These are phyloP conservation scores for Orthonevra nobilis DNA, from an alignment of 2,888 invertebrate genomes.

Conservation along the genomic window DNA sequence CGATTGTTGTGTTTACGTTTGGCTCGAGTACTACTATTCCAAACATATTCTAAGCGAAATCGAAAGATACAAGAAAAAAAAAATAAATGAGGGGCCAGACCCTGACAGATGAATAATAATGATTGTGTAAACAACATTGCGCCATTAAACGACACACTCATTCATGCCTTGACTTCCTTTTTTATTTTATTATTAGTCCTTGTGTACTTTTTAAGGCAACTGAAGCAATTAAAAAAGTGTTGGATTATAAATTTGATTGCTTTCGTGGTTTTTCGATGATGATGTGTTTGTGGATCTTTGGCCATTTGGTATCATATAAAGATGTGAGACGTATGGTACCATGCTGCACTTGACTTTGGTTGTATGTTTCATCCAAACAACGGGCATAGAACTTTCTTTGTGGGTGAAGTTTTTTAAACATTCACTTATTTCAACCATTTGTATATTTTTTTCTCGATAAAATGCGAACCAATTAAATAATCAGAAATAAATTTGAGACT, in stretches of 20 bases:
- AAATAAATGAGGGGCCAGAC: slow-evolving; percentile 5
- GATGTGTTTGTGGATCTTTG: slow-evolving; percentile 50
- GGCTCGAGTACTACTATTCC: slow-evolving; percentile 51
- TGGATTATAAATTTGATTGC: slow-evolving; percentile 45
- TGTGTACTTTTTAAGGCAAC: slow-evolving; percentile 32
- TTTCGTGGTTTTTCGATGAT: slow-evolving; percentile 56
- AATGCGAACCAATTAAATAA: no score
- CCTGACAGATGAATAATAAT: slow-evolving; percentile 29
- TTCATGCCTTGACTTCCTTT: not conserved
- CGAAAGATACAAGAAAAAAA: not conserved
- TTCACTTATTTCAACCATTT: no score
- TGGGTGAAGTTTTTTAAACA: no score
- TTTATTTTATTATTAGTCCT: not conserved
- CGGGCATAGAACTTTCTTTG: no score
- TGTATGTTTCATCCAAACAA: no score
- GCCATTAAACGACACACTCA: slow-evolving; percentile 26
- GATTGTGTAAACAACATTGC: slow-evolving; percentile 49
- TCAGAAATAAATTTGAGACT: no score
- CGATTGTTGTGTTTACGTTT: slow-evolving; percentile 50
- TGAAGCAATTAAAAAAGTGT: slow-evolving; percentile 46
- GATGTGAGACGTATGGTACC: slow-evolving; percentile 30
- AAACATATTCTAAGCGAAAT: slow-evolving; percentile 29
- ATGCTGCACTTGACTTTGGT: slow-evolving; percentile 27
- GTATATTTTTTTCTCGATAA: no score
- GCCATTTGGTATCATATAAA: slow-evolving; percentile 22